Percentiles rank a stretch among this genome's conserved stretches.
Conservation (phyloP, 2,797 vertebrate species). For the Epinephelus awoara region DNA sequence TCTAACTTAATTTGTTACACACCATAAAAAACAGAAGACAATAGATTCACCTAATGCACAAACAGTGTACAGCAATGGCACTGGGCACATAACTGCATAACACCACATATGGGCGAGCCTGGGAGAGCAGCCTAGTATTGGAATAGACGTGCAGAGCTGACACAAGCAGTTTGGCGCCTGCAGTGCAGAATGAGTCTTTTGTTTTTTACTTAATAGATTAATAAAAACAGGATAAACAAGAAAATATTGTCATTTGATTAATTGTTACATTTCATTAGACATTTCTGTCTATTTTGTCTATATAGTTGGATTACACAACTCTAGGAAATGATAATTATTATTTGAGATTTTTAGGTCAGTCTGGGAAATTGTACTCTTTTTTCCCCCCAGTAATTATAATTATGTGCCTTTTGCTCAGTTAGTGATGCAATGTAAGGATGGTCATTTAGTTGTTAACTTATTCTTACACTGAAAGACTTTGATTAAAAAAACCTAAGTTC, state of each 20-base stretch:
- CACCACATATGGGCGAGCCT: constrained; percentile 21
- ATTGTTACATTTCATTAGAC: not conserved
- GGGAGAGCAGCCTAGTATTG: constrained; percentile 30
- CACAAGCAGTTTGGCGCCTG: constrained; percentile 41
- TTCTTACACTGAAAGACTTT: too few species aligned
- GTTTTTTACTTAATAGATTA: not conserved
- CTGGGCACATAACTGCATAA: constrained; percentile 24
- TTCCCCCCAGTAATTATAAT: not conserved
- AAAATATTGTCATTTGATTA: not conserved
- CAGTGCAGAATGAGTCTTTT: not conserved
- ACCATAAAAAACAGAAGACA: constrained; percentile 51
- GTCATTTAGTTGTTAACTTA: not conserved
- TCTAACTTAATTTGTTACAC: constrained; percentile 58
- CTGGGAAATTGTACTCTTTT: too few species aligned
- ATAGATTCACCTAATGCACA: constrained; percentile 34
- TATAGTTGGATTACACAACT: not conserved
- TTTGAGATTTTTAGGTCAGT: not conserved
- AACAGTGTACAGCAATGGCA: constrained; percentile 12
- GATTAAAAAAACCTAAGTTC: too few species aligned
- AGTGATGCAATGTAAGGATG: not conserved
- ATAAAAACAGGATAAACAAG: not conserved
- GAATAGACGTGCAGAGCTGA: constrained; percentile 41
- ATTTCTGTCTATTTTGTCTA: too few species aligned
- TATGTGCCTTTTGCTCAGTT: not conserved
- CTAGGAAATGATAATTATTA: not conserved